Evolutionary conservation across 2,888 invertebrate species (phyloP).

Genomic region (Pantelozetes paolii): DNA sequence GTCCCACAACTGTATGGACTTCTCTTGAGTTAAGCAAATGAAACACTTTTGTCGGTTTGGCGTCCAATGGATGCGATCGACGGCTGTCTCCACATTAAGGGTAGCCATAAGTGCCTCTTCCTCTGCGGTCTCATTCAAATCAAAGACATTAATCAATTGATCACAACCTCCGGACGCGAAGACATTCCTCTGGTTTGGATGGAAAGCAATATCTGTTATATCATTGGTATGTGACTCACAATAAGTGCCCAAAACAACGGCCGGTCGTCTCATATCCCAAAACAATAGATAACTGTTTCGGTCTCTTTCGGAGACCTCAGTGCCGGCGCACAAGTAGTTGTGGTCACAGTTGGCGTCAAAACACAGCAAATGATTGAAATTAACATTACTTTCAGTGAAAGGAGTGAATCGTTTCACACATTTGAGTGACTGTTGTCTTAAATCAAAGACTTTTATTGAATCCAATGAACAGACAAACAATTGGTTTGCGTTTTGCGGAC

Average conservation of each 20-base stretch:
- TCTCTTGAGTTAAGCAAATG: constrained; percentile 14
- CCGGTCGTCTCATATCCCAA: constrained; percentile 68
- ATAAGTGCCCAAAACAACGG: constrained; percentile 64
- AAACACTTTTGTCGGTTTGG: background rate
- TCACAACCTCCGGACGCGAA: constrained; percentile 74
- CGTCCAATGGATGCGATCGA: constrained; percentile 54
- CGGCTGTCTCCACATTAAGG: constrained; percentile 72
- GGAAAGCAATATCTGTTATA: constrained; percentile 61
- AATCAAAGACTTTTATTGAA: background rate
- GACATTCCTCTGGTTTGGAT: constrained; percentile 62
- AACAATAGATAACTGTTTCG: constrained; percentile 70
- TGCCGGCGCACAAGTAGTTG: constrained; percentile 68
- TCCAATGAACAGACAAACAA: constrained; percentile 2
- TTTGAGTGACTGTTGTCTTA: background rate
- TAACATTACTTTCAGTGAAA: background rate
- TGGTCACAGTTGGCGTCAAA: constrained; percentile 71
- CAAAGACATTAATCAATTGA: constrained; percentile 77
- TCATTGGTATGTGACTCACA: constrained; percentile 79
- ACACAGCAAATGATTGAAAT: constrained; percentile 62
- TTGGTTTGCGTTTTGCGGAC: background rate
- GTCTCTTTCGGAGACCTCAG: constrained; percentile 60
- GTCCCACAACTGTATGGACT: constrained; percentile 20
- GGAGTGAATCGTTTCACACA: background rate
- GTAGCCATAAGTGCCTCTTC: constrained; percentile 73
- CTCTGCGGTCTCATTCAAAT: constrained; percentile 67